A percentile compares a stretch with the other conserved stretches of the same genome.
These are phyloP conservation scores for Drosophila colorata DNA, from an alignment of 2,888 invertebrate genomes.

Conservation along the genomic window DNA sequence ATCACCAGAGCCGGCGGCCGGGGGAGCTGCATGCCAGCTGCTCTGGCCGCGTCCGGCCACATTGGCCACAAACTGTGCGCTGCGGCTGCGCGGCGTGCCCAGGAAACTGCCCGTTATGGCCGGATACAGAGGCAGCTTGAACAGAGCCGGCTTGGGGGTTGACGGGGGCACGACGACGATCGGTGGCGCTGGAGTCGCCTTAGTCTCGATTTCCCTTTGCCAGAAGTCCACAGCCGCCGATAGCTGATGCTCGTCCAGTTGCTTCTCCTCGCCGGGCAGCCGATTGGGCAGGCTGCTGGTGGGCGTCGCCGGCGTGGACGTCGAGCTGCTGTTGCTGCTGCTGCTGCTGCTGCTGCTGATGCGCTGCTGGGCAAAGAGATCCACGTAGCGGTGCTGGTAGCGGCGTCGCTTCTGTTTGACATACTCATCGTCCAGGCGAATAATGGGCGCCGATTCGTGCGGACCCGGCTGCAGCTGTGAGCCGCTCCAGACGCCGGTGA, in stretches of 20 bases:
- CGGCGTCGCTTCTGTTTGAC: constrained; percentile 79
- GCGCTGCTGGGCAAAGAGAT: constrained; percentile 76
- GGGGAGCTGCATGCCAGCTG: constrained; percentile 32
- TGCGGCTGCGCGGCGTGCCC: constrained; percentile 78
- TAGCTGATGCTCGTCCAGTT: constrained; percentile 44
- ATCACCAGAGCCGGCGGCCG: constrained; percentile 1
- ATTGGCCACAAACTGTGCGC: constrained; percentile 81
- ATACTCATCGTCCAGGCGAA: constrained; percentile 78
- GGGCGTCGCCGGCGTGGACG: constrained; percentile 15
- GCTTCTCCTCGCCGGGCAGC: constrained; percentile 81
- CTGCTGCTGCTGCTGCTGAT: constrained; percentile 39
- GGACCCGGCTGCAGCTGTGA: constrained; percentile 75
- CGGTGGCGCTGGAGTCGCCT: constrained; percentile 21
- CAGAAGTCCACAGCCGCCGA: constrained; percentile 52
- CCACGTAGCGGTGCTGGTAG: constrained; percentile 74
- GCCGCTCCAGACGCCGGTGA: constrained; percentile 55
- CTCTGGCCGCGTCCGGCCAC: constrained; percentile 64
- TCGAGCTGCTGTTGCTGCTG: constrained; percentile 33
- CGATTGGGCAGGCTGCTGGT: constrained; percentile 63
- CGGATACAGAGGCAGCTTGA: constrained; percentile 76
- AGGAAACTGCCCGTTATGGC: constrained; percentile 75
- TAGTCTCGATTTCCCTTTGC: constrained; percentile 70
- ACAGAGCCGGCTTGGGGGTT: constrained; percentile 74
- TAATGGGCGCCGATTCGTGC: constrained; percentile 50
- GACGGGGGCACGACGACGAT: background rate